Conservation (phyloP, 1,140 invertebrate genomes). For the Cryptotermes secundus region DNA sequence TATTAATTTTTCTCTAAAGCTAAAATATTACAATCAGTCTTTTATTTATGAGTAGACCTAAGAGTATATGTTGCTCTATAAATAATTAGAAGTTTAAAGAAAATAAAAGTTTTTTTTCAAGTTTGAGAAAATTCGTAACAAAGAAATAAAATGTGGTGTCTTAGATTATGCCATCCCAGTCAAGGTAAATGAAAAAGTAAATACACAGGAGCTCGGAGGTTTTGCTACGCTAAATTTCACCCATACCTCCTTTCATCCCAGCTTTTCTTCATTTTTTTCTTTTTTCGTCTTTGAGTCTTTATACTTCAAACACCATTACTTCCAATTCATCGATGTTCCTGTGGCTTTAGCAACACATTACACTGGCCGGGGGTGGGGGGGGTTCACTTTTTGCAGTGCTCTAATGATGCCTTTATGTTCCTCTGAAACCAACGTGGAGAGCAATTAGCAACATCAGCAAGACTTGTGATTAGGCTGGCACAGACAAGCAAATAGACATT, state of each 20-base stretch:
- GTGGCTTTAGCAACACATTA: slow-evolving; percentile 5
- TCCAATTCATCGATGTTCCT: background rate
- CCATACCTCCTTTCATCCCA: background rate
- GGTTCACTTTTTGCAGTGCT: background rate
- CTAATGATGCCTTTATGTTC: background rate
- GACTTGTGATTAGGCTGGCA: background rate
- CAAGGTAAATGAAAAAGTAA: background rate
- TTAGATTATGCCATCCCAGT: background rate
- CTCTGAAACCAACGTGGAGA: background rate
- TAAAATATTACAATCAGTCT: too few species aligned
- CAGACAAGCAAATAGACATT: background rate
- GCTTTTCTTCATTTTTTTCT: background rate
- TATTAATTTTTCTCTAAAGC: too few species aligned
- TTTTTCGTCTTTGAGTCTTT: background rate
- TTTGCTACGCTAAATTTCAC: too few species aligned
- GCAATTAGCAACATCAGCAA: background rate
- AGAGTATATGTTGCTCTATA: too few species aligned
- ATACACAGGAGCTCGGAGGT: too few species aligned
- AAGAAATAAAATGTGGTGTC: too few species aligned
- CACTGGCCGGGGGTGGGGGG: background rate
- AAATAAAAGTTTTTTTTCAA: background rate
- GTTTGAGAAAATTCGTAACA: background rate
- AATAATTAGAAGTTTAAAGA: too few species aligned
- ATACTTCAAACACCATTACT: background rate
- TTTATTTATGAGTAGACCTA: too few species aligned